Base-by-base conservation (phyloP, 2,797 vertebrate genomes). In the Parauchenoglanis ngamensis region DNA sequence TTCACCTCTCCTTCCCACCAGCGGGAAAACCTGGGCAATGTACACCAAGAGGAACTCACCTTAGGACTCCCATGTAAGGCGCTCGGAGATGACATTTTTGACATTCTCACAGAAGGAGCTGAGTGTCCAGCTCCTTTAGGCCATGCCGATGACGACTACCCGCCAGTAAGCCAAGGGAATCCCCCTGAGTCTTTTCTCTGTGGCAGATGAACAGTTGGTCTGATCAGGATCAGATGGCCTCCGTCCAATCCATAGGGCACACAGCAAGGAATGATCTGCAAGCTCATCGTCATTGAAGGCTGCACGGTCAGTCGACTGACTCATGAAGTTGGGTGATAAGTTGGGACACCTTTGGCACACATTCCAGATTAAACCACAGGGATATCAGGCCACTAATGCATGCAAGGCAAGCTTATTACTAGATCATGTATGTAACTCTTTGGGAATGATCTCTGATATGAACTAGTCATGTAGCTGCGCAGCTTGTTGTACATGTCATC, bases 201-300 rank as follows among this genome's bases (percentile, higher is more conserved):
- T 83, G 44, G 61, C 44, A 83, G 81, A 83, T 68, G 63, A 83
- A 83, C 61, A 83, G 81, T 52, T 52, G 15, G 25, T 68, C 63
- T 68, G 61, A 68, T 3, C 40, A 40, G 40, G 61, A 68, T 83
- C 81, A 19, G n/a, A 83, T 68, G 44, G n/a, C 63, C 15, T 35
- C 44, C 3, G 7, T 49, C 25, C 59, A 52, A 44, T 49, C 25
- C 59, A 25, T 23, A 40, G 56, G 54, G 28, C 0, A 4, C 56
- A 80, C 7, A 59, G 15, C 8, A 7, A 44, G 56, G 13, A 81
- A n/a, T 19, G 35, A 13, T 83, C 61, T 83, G 23, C 63, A 54
- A n/a, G 61, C 81, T 52, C 44, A 52, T 61, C n/a, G 2, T 31
- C 61, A 54, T 1, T 63, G 23, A 67, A 80, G 28, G 54, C 17